phyloP scores from a whole-genome alignment of 2,797 vertebrate genomes.

The Anabas testudineus region DNA sequence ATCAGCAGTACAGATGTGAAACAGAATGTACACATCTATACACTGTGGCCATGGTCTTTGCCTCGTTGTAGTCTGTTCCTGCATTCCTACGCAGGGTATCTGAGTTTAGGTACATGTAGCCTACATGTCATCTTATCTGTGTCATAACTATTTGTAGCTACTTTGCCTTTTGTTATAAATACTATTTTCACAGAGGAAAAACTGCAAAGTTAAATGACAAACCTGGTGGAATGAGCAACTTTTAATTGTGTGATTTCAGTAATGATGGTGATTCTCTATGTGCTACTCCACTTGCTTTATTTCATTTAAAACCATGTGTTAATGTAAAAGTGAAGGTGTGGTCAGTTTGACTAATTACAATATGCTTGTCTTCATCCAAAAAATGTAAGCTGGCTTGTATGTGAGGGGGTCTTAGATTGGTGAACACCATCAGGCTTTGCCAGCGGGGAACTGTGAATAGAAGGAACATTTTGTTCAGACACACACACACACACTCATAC shows the following conservation, averaged over 20 bases:
- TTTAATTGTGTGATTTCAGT: constrained; percentile 7
- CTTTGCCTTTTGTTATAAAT: background rate
- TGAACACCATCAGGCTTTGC: constrained; percentile 78
- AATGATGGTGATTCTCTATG: background rate
- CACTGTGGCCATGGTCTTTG: constrained; percentile 61
- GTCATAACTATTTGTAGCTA: constrained; percentile 24
- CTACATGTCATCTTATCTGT: constrained; percentile 46
- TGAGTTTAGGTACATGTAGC: constrained; percentile 48
- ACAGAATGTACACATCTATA: constrained; percentile 75
- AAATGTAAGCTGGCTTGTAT: constrained; percentile 55
- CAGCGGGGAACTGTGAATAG: constrained; percentile 83
- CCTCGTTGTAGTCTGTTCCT: constrained; percentile 71
- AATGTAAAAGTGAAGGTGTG: background rate
- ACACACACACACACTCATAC: constrained; percentile 50
- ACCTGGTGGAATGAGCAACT: constrained; percentile 13
- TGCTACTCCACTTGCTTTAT: background rate
- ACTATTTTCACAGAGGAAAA: background rate
- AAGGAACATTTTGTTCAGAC: constrained; percentile 87
- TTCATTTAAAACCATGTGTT: background rate
- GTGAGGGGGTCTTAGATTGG: constrained; percentile 74
- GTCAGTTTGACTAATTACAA: constrained; percentile 20
- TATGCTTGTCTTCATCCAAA: constrained; percentile 30
- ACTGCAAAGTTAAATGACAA: background rate
- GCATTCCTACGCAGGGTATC: constrained; percentile 71
- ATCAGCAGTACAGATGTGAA: constrained; percentile 72